phyloP scores from a whole-genome alignment of 2,888 invertebrate genomes.

The Platycnemis pennipes region DNA sequence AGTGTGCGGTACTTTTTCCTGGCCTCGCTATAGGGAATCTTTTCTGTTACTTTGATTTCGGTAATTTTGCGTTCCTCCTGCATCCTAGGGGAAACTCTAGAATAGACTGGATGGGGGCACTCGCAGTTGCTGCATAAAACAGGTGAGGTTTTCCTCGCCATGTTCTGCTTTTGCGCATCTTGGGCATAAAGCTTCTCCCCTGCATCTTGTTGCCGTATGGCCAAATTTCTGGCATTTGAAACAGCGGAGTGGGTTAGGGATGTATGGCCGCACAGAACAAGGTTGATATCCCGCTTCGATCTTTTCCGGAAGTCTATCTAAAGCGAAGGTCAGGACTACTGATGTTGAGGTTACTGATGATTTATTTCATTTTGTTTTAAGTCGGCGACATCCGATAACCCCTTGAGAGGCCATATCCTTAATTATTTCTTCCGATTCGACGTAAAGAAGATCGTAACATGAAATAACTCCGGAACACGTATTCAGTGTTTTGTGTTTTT shows the following conservation, averaged over 20 bases:
- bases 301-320: not conserved
- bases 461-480: not conserved
- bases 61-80: not conserved
- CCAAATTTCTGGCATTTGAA: not conserved
- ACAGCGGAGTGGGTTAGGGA: not conserved
- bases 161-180: not conserved
- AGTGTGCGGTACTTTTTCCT: not conserved
- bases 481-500: not conserved
- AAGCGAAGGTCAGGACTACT: not conserved
- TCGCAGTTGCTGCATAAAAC: not conserved
- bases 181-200: not conserved
- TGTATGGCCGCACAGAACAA: not conserved
- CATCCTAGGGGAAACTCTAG: not conserved
- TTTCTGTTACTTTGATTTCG: not conserved
- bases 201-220: not conserved
- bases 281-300: not conserved
- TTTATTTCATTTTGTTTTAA: not conserved
- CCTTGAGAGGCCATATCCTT: not conserved
- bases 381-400: not conserved
- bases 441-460: not conserved
- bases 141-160: not conserved
- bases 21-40: not conserved
- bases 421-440: not conserved
- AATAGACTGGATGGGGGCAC: not conserved
- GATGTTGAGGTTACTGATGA: not conserved